Conservation (phyloP, 2,797 vertebrate genomes). For the Pachyuromys duprasi region DNA sequence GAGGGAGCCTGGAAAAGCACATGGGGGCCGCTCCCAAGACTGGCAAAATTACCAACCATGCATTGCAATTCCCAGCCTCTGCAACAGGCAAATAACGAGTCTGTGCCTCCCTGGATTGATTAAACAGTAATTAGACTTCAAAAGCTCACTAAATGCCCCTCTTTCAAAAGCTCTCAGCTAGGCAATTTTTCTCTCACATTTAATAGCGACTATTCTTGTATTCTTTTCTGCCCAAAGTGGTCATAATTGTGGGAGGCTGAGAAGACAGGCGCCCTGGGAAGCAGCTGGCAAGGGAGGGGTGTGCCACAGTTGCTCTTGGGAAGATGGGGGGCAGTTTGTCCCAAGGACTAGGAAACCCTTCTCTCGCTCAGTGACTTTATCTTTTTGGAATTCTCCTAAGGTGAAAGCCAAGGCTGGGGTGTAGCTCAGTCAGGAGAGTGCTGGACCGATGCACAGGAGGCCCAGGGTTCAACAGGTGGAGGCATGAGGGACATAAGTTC, state of each 20-base stretch:
- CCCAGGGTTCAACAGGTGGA: background rate
- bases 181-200: constrained; percentile 75
- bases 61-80: background rate
- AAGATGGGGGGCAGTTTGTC: background rate
- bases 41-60: constrained; percentile 25
- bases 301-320: background rate
- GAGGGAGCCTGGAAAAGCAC: background rate
- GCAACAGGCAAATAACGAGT: constrained; percentile 15
- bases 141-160: constrained; percentile 69
- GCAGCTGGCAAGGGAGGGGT: background rate
- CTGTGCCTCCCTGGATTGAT: background rate
- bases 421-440: background rate
- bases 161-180: constrained; percentile 58
- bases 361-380: background rate
- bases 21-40: background rate
- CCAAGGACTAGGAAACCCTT: background rate
- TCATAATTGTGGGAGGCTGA: constrained; percentile 68
- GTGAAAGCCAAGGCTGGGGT: background rate
- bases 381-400: background rate
- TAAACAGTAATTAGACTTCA: constrained; percentile 73
- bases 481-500: background rate
- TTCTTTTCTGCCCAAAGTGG: constrained; percentile 69
- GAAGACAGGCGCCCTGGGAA: background rate
- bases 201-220: constrained; percentile 67
- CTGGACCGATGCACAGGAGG: background rate